These are phyloP conservation scores for Lates calcarifer DNA, from an alignment of 2,113 vertebrate species.

Conservation along the genomic window DNA sequence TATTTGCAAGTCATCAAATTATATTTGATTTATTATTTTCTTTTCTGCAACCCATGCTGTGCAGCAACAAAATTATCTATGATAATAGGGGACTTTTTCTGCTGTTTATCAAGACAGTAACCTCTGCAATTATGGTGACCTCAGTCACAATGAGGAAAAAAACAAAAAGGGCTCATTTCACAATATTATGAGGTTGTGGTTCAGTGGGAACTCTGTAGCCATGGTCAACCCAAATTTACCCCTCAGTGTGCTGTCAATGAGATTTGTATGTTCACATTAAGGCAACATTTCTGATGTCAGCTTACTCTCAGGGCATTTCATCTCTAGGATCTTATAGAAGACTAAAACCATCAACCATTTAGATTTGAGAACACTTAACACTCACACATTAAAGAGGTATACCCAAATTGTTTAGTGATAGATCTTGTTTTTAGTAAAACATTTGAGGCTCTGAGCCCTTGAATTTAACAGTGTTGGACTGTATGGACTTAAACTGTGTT, in stretches of 20 bases:
- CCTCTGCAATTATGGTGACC: slow-evolving; percentile 62
- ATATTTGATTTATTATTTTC: slow-evolving; percentile 49
- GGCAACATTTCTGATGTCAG: slow-evolving; percentile 29
- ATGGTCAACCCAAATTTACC: slow-evolving; percentile 22
- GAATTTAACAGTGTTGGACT: background rate
- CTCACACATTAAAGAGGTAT: no score
- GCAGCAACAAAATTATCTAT: slow-evolving; percentile 30
- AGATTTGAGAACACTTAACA: background rate
- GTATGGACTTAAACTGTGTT: background rate
- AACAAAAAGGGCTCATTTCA: slow-evolving; percentile 52
- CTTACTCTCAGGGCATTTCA: background rate
- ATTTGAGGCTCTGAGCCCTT: no score
- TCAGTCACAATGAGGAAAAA: slow-evolving; percentile 43
- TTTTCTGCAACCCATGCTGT: slow-evolving; percentile 22
- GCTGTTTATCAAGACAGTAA: no score
- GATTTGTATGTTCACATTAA: slow-evolving; percentile 26
- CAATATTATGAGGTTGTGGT: slow-evolving; percentile 46
- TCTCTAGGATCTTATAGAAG: no score
- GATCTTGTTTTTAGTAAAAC: no score
- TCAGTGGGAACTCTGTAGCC: slow-evolving; percentile 52
- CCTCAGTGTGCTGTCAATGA: slow-evolving; percentile 22
- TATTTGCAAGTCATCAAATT: slow-evolving; percentile 60
- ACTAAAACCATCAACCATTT: background rate
- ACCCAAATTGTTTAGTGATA: no score
- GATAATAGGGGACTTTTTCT: slow-evolving; percentile 42